These are phyloP conservation scores for Theretra japonica DNA, from an alignment of 2,888 invertebrate species.

Conservation along the genomic window DNA sequence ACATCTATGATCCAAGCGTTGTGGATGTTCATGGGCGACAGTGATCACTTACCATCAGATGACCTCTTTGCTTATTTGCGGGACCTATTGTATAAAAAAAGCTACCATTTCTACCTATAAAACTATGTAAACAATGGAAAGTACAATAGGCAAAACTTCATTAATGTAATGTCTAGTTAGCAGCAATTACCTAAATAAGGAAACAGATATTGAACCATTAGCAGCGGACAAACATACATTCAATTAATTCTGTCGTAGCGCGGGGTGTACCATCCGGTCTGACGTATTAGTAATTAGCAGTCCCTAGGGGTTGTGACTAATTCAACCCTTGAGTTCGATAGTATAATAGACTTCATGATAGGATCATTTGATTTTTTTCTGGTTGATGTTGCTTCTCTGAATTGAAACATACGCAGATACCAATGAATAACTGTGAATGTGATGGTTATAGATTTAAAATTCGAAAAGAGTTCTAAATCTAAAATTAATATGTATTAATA, in stretches of 20 bases:
- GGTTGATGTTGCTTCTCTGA: too few relatives aligned
- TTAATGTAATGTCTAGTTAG: neutral
- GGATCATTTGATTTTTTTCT: too few relatives aligned
- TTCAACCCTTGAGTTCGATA: neutral
- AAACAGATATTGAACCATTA: constrained; percentile 10
- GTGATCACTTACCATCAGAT: too few relatives aligned
- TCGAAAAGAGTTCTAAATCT: too few relatives aligned
- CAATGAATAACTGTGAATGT: too few relatives aligned
- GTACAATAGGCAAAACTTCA: neutral
- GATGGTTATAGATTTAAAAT: too few relatives aligned
- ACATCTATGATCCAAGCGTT: too few relatives aligned
- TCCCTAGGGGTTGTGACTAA: neutral
- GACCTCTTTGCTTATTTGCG: too few relatives aligned
- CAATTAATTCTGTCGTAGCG: neutral
- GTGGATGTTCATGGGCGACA: too few relatives aligned
- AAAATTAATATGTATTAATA: too few relatives aligned
- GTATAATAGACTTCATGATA: neutral
- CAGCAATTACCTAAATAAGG: constrained; percentile 19
- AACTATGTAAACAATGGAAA: neutral
- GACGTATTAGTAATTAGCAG: constrained; percentile 10
- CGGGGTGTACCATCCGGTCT: neutral
- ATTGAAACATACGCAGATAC: too few relatives aligned
- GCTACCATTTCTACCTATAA: neutral
- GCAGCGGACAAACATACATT: neutral
- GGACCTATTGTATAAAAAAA: too few relatives aligned